Base-by-base conservation (phyloP, 2,888 invertebrate species). In the Drosophila yooni region DNA sequence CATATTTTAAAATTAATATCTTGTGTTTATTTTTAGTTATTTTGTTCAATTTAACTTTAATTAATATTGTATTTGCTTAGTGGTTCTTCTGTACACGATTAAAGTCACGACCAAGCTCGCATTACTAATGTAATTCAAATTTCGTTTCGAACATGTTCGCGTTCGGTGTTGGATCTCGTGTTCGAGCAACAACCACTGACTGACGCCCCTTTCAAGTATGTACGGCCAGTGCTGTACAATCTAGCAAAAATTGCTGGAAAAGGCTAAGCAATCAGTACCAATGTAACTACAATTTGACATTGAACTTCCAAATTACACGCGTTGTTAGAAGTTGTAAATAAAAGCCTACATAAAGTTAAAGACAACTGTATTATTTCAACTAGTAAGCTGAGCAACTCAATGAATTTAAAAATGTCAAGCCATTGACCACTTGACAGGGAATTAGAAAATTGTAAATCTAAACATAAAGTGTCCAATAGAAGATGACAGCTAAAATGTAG, bases 131-230 rank as follows among this genome's bases (percentile, higher is more conserved):
- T 60, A 56, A 67, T 64, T 63, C 43, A 58, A 58, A 67, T 67
- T 31, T 53, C 40, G 62, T 10, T 36, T 70, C 79, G 2, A 79
- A 65, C 79, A 76, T 80, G 79, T 64, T 79, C 51, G 73, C 10
- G 74, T 54, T 79, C 59, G 68, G 50, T 71, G 78, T 69, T 79
- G 33, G 67, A 56, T 34, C 61, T 67, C 67, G 66, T 64, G 79
- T 54, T 72, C 80, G 64, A 79, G 59, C 80, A 62, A 67, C 80
- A 76, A 79, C 76, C 74, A 80, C 80, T 53, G 74, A 79, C 79
- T 77, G 74, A 74, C 74, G 80, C 74, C 77, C 77, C 69, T 70
- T 58, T 71, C 57, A 57, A 48, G 65, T 56, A 62, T 72, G 68
- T 63, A 52, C 72, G 52, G 27, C 11, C 31, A 75, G 77, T 74